Evolutionary conservation across 2,797 vertebrate genomes (phyloP), one percentile per base, ranked within the genome.

Genomic region (Dallia pectoralis): DNA sequence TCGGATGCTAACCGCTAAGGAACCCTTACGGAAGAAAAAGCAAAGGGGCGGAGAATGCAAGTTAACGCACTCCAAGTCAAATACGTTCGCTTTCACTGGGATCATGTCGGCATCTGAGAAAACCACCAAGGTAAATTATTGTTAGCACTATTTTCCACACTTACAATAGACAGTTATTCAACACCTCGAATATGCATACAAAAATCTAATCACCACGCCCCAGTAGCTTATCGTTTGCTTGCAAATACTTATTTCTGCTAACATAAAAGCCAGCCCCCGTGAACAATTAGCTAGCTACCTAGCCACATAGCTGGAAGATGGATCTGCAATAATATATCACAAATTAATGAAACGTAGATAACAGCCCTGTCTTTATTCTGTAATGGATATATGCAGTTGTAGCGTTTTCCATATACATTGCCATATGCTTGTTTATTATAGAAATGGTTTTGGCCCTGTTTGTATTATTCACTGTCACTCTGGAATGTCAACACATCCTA

Each of bases 31-130:
- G n/a, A 22, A 22, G n/a, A n/a, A 22, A 56, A 11, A 3, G n/a
- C 49, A 3, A 53, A 53, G 51, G 51, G 51, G 51, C 51, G 51
- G 51, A 53, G 51, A 53, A 53, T 22, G 51, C 18, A 53, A 19
- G 51, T 53, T 53, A 8, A 53, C 51, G 51, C 51, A 19, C 51
- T n/a, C 1, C 51, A 53, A 6, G 19, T 53, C 5, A 53, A 53
- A 53, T 53, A 53, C 51, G 51, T 53, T 7, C 0, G 0, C 6
- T 53, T 53, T 53, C 8, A 11, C n/a, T 70, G 32, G 81, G 89
- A 91, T 89, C 87, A 92, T 92, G 90, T 91, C 90, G 89, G 88
- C 86, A 18, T 77, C 86, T 9, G 89, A 89, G 79, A 76, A 81
- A 75, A 84, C 89, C 81, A 88, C 86, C 87, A 92, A 91, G 91